Percentiles rank a stretch among this genome's conserved stretches.
phyloP scores from a whole-genome alignment of 2,888 invertebrate genomes.

The Drosophila pegasa region DNA sequence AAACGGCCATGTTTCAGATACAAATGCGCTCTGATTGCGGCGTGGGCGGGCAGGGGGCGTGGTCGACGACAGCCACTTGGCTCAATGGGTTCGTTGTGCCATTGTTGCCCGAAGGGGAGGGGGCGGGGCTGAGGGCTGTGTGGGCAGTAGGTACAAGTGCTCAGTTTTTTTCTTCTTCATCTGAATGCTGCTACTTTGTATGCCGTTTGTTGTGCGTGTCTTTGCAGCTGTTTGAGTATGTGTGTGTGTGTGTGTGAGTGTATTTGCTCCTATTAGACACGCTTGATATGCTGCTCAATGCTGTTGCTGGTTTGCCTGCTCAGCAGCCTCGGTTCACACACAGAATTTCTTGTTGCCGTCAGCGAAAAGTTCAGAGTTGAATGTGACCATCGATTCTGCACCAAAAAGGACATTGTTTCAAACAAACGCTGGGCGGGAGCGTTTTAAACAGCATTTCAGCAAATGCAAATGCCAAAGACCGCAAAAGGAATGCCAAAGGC shows the following conservation, averaged over 20 bases:
- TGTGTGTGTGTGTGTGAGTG: constrained; percentile 14
- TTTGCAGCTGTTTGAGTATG: constrained; percentile 19
- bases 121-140: constrained; percentile 1
- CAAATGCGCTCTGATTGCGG: constrained; percentile 72
- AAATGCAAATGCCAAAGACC: background rate
- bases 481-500: too few relatives aligned
- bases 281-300: constrained; percentile 62
- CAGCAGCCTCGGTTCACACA: constrained; percentile 10
- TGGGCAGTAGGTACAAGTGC: constrained; percentile 51
- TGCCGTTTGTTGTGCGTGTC: constrained; percentile 64
- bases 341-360: constrained; percentile 46
- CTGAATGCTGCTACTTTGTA: constrained; percentile 54
- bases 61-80: constrained; percentile 43
- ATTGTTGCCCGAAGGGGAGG: constrained; percentile 6
- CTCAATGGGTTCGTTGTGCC: constrained; percentile 70
- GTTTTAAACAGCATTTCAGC: background rate
- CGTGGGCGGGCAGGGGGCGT: background rate
- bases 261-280: constrained; percentile 58
- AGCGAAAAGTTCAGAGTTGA: constrained; percentile 77
- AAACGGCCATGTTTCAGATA: constrained; percentile 35
- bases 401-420: constrained; percentile 33
- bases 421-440: background rate
- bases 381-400: constrained; percentile 62
- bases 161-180: constrained; percentile 9
- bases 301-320: constrained; percentile 27